A percentile compares a stretch with the other conserved stretches of the same genome.
Evolutionary conservation across 2,113 vertebrate species (phyloP).

Genomic region (Phaethon lepturus): DNA sequence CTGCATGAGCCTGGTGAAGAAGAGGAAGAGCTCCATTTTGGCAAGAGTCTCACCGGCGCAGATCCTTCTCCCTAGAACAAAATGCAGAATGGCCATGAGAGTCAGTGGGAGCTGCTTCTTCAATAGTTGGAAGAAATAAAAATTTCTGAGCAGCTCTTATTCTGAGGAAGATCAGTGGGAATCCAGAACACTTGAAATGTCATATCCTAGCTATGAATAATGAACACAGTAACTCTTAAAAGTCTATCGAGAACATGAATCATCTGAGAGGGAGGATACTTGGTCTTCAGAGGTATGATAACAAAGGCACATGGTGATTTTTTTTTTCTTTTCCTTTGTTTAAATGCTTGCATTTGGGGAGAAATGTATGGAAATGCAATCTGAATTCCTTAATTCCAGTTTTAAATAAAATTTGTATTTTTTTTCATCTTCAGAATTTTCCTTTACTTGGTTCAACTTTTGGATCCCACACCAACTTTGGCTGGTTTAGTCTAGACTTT

Average conservation of each 20-base stretch:
- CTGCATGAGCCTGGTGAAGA: constrained; percentile 80
- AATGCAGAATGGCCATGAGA: neutral
- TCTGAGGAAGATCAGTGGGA: neutral
- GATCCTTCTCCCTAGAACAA: constrained; percentile 68
- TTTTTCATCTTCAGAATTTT: neutral
- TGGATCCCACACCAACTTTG: neutral
- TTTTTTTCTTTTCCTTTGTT: neutral
- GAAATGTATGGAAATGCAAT: neutral
- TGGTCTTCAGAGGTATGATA: neutral
- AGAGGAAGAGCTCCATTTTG: constrained; percentile 83
- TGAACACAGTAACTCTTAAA: neutral
- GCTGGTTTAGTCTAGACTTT: neutral
- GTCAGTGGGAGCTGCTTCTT: neutral
- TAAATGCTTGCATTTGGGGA: neutral
- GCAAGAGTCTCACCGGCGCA: constrained; percentile 80
- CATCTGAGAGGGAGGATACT: neutral
- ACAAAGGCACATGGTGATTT: neutral
- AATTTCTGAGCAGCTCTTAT: neutral
- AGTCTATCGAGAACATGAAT: neutral
- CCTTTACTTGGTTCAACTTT: neutral
- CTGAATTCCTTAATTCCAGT: neutral
- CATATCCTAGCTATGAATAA: neutral
- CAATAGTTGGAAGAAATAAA: neutral
- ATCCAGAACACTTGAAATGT: neutral
- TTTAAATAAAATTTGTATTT: neutral